Evolutionary conservation across 2,113 vertebrate species (phyloP).

Genomic region (Hydropotes inermis): DNA sequence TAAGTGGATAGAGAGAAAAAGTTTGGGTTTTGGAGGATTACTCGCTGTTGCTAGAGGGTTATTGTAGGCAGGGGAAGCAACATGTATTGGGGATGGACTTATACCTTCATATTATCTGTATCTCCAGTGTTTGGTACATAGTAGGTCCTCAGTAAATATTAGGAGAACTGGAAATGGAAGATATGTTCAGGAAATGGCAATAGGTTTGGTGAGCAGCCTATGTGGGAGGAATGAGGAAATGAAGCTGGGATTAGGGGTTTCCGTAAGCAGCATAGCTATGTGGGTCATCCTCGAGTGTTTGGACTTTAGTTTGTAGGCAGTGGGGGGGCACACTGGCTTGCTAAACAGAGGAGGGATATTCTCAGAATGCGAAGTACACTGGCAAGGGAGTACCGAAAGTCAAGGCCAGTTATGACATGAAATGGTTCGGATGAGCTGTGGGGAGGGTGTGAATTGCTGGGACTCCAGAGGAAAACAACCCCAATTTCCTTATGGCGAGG

Average conservation of each 20-base stretch:
- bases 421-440: background rate
- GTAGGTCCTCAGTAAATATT: background rate
- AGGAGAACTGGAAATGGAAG: background rate
- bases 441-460: background rate
- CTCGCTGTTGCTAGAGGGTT: background rate
- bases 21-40: background rate
- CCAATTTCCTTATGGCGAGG: background rate
- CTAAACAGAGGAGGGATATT: background rate
- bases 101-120: background rate
- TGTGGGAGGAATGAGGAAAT: background rate
- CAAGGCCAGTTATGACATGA: background rate
- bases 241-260: background rate
- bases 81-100: background rate
- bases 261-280: rapidly evolving
- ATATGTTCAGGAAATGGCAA: background rate
- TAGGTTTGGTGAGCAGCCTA: background rate
- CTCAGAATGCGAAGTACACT: background rate
- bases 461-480: background rate
- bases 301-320: background rate
- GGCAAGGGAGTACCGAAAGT: background rate
- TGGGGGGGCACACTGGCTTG: background rate
- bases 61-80: background rate
- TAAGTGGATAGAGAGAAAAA: background rate
- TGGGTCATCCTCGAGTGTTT: background rate
- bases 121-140: background rate